Base-by-base conservation (phyloP, 2,888 invertebrate genomes). In the Chrysina gloriosa region DNA sequence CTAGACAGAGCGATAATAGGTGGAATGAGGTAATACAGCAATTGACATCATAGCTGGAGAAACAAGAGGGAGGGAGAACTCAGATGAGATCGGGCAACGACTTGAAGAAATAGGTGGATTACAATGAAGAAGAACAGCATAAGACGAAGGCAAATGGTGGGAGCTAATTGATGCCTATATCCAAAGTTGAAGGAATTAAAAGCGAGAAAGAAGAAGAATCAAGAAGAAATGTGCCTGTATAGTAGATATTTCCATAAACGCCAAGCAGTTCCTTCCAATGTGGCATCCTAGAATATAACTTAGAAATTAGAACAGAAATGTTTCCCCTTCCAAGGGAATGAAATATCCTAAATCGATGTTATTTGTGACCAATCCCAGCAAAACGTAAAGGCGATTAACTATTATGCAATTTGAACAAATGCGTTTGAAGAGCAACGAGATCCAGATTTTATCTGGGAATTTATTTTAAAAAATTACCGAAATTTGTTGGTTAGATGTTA, bases 401-500 rank as follows among this genome's bases (percentile, higher is more conserved):
- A 72, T 25, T 70, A 76, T 48, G 72, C 83, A 2, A 69, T 82
- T 21, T 71, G 78, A 9, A 50, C 81, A 85, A 79, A 85, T 86
- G 85, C 74, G 86, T 72, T 74, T 87, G 64, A 85, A 85, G 71
- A 85, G 87, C 52, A 91, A 91, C 76, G 79, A 81, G 50, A 79
- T 91, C 1, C 78, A 76, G 61, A 75, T 76, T 36, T 77, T 91
- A 45, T 88, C 89, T 0, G 85, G 86, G 1, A 85, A 88, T 72
- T 83, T 91, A 61, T 91, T 91, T 75, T 79, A 81, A 14, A 81
- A 80, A 36, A 79, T 90, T n/a, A 85, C 84, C 5, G 82, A 81
- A 74, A 82, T 91, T 1, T 86, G 85, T 78, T 91, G 90, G 88
- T 79, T 91, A 5, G 91, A 91, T 77, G 76, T 90, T 5, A 84